These are phyloP conservation scores for Suillia variegata DNA, from an alignment of 2,888 invertebrate genomes.

Conservation along the genomic window DNA sequence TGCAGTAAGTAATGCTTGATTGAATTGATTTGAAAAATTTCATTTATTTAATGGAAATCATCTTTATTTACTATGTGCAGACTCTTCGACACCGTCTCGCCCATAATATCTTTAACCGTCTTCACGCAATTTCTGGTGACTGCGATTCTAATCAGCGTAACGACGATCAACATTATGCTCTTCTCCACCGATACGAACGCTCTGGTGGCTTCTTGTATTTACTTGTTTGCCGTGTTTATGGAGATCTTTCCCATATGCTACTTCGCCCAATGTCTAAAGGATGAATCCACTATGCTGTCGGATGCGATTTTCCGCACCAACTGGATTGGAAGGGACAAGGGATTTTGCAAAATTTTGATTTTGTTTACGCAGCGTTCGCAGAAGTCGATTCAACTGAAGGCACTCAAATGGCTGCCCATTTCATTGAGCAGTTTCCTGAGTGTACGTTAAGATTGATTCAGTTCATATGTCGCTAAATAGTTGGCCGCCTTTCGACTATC, in stretches of 20 bases:
- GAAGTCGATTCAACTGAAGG: constrained; percentile 30
- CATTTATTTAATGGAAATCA: neutral
- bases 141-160: constrained; percentile 33
- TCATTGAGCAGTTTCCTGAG: constrained; percentile 32
- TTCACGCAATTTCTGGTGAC: constrained; percentile 34
- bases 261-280: constrained; percentile 32
- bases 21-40: neutral
- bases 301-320: constrained; percentile 34
- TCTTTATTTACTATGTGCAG: constrained; percentile 16
- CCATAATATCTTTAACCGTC: constrained; percentile 23
- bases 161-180: constrained; percentile 38
- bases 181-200: constrained; percentile 27
- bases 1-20: constrained; percentile 12
- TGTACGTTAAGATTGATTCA: too few species aligned
- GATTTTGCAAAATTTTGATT: constrained; percentile 29
- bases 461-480: too few species aligned
- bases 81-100: constrained; percentile 20
- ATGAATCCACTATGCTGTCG: constrained; percentile 33
- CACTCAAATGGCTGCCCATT: constrained; percentile 36
- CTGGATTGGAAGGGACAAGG: constrained; percentile 32
- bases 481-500: too few species aligned
- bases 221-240: constrained; percentile 30
- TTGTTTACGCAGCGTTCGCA: constrained; percentile 38
- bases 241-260: constrained; percentile 39
- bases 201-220: constrained; percentile 30